These are phyloP conservation scores for Phrynosoma platyrhinos DNA, from an alignment of 2,113 vertebrate genomes.

Conservation along the genomic window DNA sequence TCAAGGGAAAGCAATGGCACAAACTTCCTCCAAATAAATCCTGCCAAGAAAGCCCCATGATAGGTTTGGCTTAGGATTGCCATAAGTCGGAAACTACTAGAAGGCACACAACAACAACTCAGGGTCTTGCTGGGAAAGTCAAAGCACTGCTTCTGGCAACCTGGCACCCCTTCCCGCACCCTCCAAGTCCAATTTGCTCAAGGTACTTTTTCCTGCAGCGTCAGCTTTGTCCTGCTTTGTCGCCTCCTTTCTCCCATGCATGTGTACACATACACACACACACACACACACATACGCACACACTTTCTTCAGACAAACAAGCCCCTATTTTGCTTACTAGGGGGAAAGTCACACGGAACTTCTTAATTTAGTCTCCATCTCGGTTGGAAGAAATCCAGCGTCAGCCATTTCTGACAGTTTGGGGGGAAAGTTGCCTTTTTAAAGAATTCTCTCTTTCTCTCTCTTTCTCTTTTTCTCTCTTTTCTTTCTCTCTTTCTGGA, in stretches of 20 bases:
- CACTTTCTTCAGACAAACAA: slow-evolving; percentile 47
- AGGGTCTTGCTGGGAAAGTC: background rate
- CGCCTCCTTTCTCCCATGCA: slow-evolving; percentile 48
- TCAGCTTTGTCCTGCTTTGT: slow-evolving; percentile 72
- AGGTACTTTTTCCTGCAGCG: slow-evolving; percentile 69
- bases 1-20: too few relatives aligned
- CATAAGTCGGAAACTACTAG: too few relatives aligned
- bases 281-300: too few relatives aligned
- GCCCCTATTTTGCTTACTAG: slow-evolving; percentile 73
- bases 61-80: too few relatives aligned
- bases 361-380: slow-evolving; percentile 76
- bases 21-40: too few relatives aligned
- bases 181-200: slow-evolving; percentile 7
- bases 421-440: slow-evolving; percentile 63
- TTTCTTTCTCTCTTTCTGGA: background rate
- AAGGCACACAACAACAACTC: too few relatives aligned
- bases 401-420: slow-evolving; percentile 74
- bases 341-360: slow-evolving; percentile 77
- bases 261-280: too few relatives aligned
- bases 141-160: fast-evolving
- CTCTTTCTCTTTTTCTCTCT: background rate
- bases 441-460: slow-evolving; percentile 26
- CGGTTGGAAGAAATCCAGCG: slow-evolving; percentile 60
- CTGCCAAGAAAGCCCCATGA: too few relatives aligned
- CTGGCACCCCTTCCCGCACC: background rate